Base-by-base conservation (phyloP, 2,113 vertebrate genomes). In the Fulmarus glacialis region DNA sequence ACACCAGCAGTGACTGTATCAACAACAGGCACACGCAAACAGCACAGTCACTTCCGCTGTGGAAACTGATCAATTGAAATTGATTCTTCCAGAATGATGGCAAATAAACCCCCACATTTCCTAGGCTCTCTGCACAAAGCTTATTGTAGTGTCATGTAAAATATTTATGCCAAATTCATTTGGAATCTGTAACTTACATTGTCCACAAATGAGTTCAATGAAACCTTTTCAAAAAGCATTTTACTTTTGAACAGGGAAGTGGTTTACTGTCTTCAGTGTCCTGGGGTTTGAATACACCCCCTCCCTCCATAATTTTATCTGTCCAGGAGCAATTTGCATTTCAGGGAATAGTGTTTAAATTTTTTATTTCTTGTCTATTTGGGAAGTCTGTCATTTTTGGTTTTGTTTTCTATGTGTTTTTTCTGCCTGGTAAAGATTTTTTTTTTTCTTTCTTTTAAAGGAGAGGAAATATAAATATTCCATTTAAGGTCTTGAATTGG, bases 131-230 rank as follows among this genome's bases (percentile, higher is more conserved):
- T 47, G 77, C 67, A 66, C 80, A 78, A 47, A 72, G 86, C 94
- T 73, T 9, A 9, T 87, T 64, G 74, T 45, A 12, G 56, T 40
- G 75, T 62, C 40, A 3, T 13, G 53, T 96, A 10, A 97, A 97
- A 97, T 96, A 97, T 97, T 97, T 94, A 97, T 94, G 48, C 63
- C 29, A 27, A 48, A 81, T 89, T 94, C 83, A 55, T 90, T 79
- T 16, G 82, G 62, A 80, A 90, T 82, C 94, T 87, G 80, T 81
- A 68, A 79, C 73, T 83, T 68, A 22, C 40, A 50, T 90, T 93
- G 68, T 52, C 87, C 32, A 40, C 42, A 91, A 89, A 89, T 62
- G 63, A 87, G 59, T 89, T 81, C 88, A 91, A 91, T 14, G 12
- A 59, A 95, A 74, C 77, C 90, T 89, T 63, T 89, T 93, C 83